phyloP scores from a whole-genome alignment of 2,113 vertebrate genomes.

The Amblyopsis rosae region DNA sequence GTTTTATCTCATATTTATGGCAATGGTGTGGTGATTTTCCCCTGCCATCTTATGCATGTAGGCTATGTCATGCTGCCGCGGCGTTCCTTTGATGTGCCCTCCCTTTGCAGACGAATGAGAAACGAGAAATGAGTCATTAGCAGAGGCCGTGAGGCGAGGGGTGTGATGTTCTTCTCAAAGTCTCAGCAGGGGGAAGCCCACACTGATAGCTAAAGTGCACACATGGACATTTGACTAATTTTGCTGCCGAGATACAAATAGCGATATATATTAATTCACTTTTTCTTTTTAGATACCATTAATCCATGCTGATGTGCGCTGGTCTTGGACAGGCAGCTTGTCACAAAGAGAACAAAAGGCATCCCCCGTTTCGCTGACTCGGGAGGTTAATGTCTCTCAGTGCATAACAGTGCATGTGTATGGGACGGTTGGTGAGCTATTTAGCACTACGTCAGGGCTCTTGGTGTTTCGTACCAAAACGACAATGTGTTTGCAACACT shows the following conservation, averaged over 20 bases:
- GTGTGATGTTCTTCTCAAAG: constrained; percentile 25
- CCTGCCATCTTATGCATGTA: background rate
- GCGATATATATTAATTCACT: background rate
- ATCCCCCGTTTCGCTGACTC: constrained; percentile 51
- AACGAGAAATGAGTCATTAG: constrained; percentile 64
- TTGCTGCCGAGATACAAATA: constrained; percentile 58
- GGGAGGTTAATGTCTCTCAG: constrained; percentile 42
- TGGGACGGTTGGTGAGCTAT: no score
- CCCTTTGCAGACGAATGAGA: constrained; percentile 25
- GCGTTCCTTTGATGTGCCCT: constrained; percentile 21
- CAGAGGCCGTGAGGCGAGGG: constrained; percentile 34
- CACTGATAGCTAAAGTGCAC: constrained; percentile 1
- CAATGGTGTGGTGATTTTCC: constrained; percentile 14
- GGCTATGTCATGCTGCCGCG: background rate
- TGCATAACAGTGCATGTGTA: no score
- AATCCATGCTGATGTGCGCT: background rate
- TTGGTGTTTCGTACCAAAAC: background rate
- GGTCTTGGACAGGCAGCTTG: constrained; percentile 59
- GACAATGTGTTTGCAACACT: background rate
- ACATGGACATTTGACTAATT: constrained; percentile 15
- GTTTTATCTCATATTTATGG: constrained; percentile 9
- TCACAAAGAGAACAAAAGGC: constrained; percentile 56
- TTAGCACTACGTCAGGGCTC: no score
- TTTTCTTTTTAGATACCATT: no score
- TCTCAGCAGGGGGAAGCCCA: background rate